Conservation (phyloP, 2,113 vertebrate genomes). For the Hoplias malabaricus region DNA sequence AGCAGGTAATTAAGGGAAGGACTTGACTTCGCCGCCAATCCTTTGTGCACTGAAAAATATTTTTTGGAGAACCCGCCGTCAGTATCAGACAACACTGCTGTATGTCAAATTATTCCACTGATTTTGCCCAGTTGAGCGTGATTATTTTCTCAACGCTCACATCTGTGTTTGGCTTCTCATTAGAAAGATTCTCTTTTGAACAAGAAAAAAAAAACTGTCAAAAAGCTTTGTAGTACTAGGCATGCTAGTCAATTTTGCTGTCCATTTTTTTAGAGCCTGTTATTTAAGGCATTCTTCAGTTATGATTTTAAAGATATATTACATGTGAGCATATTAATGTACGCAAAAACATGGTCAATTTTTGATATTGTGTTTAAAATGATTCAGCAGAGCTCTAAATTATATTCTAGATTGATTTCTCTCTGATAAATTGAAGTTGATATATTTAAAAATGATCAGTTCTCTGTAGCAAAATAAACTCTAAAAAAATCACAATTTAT, state of each 20-base stretch:
- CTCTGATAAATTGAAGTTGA: too few relatives aligned
- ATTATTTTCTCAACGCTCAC: conserved; percentile 39
- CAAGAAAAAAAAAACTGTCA: not conserved
- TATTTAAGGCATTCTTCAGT: conserved; percentile 23
- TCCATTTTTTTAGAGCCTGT: conserved; percentile 5
- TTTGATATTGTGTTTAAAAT: too few relatives aligned
- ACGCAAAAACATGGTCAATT: too few relatives aligned
- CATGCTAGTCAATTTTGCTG: not conserved
- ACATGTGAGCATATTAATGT: not conserved
- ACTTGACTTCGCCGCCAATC: conserved; percentile 70
- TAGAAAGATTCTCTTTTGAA: conserved; percentile 40
- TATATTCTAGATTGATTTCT: too few relatives aligned
- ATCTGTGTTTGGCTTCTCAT: conserved; percentile 50
- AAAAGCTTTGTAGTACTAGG: not conserved
- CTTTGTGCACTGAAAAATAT: conserved; percentile 54
- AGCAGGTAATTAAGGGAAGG: conserved; percentile 78
- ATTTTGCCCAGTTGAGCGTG: conserved; percentile 39
- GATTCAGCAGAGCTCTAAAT: too few relatives aligned
- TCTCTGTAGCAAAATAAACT: too few relatives aligned
- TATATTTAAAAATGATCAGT: too few relatives aligned
- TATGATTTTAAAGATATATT: conserved; percentile 7
- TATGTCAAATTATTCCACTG: conserved; percentile 29
- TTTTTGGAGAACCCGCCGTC: conserved; percentile 49
- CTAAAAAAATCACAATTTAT: too few relatives aligned
- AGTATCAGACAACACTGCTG: conserved; percentile 44